Evolutionary conservation across 1,140 invertebrate species (phyloP).

Genomic region (Drosophila orosa): DNA sequence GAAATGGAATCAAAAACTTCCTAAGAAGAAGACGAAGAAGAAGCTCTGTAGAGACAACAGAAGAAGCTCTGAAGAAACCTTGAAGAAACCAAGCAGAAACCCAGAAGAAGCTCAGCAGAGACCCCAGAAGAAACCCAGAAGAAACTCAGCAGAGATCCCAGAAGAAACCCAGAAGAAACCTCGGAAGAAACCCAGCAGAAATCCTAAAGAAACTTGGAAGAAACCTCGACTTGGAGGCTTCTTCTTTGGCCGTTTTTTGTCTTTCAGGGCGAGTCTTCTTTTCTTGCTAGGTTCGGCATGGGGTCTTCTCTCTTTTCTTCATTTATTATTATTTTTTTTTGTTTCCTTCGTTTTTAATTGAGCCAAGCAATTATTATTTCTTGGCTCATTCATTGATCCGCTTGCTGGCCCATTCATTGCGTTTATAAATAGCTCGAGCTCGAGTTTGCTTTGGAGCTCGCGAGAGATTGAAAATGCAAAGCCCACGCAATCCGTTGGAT

Average conservation of each 20-base stretch:
- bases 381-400: constrained; percentile 62
- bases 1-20: constrained; percentile 6
- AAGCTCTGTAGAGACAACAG: background rate
- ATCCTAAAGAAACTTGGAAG: too few species aligned
- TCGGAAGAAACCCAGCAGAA: too few species aligned
- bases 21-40: constrained; percentile 16
- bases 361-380: constrained; percentile 80
- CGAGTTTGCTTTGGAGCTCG: constrained; percentile 22
- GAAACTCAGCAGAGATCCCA: too few species aligned
- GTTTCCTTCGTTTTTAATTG: constrained; percentile 64
- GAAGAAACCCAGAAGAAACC: too few species aligned
- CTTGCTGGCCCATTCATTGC: constrained; percentile 43
- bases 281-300: constrained; percentile 31
- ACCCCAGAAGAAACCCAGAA: too few species aligned
- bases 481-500: constrained; percentile 57
- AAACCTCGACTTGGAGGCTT: too few species aligned
- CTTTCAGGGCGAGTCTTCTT: constrained; percentile 31
- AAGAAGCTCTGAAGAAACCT: constrained; percentile 3
- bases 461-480: constrained; percentile 63
- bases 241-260: constrained; percentile 49
- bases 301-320: constrained; percentile 23
- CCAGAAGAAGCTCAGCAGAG: too few species aligned
- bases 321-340: constrained; percentile 12
- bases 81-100: constrained; percentile 18
- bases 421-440: constrained; percentile 73